Evolutionary conservation across 2,888 invertebrate genomes (phyloP).

Genomic region (Meloe dianella): DNA sequence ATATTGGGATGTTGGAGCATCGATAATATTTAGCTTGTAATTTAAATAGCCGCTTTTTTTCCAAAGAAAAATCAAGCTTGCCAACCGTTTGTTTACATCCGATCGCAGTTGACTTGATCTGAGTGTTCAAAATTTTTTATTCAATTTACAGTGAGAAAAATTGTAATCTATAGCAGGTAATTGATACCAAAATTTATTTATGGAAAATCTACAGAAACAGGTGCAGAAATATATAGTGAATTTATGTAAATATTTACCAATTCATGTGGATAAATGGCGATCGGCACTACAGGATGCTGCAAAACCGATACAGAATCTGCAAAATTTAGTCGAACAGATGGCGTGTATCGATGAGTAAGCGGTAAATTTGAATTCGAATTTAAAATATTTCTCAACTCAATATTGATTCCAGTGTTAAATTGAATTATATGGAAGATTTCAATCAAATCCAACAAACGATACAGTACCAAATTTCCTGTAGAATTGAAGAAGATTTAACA

Average conservation of each 20-base stretch:
- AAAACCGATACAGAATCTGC: conserved; percentile 62
- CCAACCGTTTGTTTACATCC: background rate
- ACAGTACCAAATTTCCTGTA: conserved; percentile 57
- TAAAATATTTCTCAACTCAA: background rate
- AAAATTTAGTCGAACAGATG: conserved; percentile 63
- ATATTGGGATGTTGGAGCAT: no score
- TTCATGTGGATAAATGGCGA: conserved; percentile 61
- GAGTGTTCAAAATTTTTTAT: background rate
- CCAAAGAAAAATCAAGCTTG: background rate
- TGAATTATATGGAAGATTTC: conserved; percentile 60
- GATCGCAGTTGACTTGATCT: background rate
- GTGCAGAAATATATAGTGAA: conserved; percentile 63
- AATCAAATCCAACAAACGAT: conserved; percentile 58
- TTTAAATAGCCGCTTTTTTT: background rate
- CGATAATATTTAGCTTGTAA: no score
- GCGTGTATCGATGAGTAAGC: conserved; percentile 62
- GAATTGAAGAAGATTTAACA: conserved; percentile 60
- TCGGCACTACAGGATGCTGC: conserved; percentile 62
- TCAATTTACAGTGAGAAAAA: background rate
- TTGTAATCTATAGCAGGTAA: background rate
- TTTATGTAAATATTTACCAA: conserved; percentile 63
- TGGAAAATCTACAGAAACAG: conserved; percentile 47
- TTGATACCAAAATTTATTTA: background rate
- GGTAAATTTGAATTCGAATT: conserved; percentile 22
- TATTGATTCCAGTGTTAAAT: conserved; percentile 59